Evolutionary conservation across 2,888 invertebrate species (phyloP), one percentile per base, ranked within the genome.

Genomic region (Xestoiulus laeticollis): DNA sequence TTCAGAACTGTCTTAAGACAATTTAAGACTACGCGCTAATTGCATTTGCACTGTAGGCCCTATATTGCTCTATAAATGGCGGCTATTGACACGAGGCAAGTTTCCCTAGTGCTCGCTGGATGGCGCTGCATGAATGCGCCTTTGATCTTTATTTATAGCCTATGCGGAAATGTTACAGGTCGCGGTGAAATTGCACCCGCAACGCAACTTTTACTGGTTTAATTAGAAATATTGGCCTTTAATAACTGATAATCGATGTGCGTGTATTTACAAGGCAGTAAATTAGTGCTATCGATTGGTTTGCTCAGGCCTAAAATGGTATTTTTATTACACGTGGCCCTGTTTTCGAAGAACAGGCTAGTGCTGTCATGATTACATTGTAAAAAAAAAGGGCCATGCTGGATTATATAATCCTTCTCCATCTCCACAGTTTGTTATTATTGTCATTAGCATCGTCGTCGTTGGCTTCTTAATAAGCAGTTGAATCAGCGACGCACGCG

Each of bases 191-290:
- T 78, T 30, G 30, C 78, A 78, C 78, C 78, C 78, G 78, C 78
- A 30, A 78, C 78, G 78, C 78, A 78, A 78, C 78, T 78, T 38
- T 78, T 78, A 30, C 78, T 78, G 78, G 78, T 78, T 78, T 78
- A 78, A 78, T 78, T 78, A 78, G 78, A 78, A 78, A 78, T 78
- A 78, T 78, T 78, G 78, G 78, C 78, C 30, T 78, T 78, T 78
- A 78, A 78, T 78, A 78, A 78, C 78, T 78, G 78, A 30, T 78
- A 78, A 78, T 78, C 78, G 78, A 78, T 30, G 78, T 78, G 78
- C 78, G 26, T 78, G 78, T 78, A 78, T 78, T 78, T 78, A 78
- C 30, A 12, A 26, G 22, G 78, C 78, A 78, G 78, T 78, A 78
- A 78, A 78, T 26, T 14, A 30, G 78, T 26, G 12, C 78, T 78